phyloP scores from a whole-genome alignment of 2,113 vertebrate genomes.

The Motacilla tschutschensis region DNA sequence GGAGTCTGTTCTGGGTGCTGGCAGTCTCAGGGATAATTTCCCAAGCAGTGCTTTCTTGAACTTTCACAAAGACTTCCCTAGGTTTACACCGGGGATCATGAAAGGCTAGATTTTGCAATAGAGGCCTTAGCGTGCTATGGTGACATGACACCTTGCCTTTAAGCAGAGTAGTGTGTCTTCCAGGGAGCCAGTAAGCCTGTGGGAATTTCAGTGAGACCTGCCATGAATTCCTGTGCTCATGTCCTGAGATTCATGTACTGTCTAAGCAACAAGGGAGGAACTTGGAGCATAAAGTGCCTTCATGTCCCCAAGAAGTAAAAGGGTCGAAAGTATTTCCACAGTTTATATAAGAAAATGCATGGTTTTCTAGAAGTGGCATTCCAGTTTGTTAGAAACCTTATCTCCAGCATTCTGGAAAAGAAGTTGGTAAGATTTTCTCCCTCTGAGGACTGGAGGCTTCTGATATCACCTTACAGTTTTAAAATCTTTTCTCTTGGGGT shows the following conservation, averaged over 20 bases:
- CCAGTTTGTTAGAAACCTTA: not conserved
- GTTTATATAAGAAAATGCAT: not conserved
- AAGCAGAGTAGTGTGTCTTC: not conserved
- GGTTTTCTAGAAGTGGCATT: not conserved
- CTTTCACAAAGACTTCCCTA: not conserved
- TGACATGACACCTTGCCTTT: not conserved
- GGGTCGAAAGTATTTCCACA: not conserved
- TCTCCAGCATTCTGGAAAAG: not conserved
- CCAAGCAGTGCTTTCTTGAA: not conserved
- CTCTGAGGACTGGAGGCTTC: not conserved
- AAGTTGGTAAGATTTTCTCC: not conserved
- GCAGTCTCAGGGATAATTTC: not conserved
- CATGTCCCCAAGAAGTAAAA: not conserved
- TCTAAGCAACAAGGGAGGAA: not conserved
- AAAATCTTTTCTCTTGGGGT: not conserved
- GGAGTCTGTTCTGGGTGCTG: not conserved
- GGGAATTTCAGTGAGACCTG: not conserved
- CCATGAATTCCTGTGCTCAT: accelerated
- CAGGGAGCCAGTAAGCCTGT: not conserved
- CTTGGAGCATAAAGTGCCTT: not conserved
- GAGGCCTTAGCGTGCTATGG: not conserved
- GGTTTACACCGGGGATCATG: not conserved
- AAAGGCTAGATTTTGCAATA: not conserved
- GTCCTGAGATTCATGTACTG: not conserved
- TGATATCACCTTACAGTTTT: not conserved